Evolutionary conservation across 2,797 vertebrate species (phyloP).

Genomic region (Gallinago solitaria): DNA sequence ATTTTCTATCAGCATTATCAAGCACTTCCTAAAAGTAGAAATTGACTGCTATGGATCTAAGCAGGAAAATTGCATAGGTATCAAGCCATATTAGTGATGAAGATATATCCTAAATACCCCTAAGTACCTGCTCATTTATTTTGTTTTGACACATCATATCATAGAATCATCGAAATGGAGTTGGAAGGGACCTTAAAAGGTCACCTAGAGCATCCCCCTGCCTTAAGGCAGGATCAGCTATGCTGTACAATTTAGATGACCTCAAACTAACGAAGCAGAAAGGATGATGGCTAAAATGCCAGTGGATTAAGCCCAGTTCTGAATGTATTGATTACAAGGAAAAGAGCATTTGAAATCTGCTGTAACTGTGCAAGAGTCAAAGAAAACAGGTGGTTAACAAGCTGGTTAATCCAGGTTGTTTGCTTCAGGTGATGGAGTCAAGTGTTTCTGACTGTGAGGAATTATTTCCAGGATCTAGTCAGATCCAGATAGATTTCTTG

Average conservation of each 20-base stretch:
- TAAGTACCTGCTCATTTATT: not conserved
- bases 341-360: constrained; percentile 57
- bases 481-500: constrained; percentile 43
- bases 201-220: constrained; percentile 14
- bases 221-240: constrained; percentile 63
- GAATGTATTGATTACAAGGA: constrained; percentile 54
- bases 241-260: constrained; percentile 37
- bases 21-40: not conserved
- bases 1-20: constrained; percentile 11
- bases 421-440: constrained; percentile 61
- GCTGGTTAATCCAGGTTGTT: constrained; percentile 62
- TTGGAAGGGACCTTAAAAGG: constrained; percentile 50
- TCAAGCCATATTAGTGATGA: not conserved
- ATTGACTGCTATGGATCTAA: not conserved
- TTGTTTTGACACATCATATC: constrained; percentile 14
- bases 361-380: constrained; percentile 42
- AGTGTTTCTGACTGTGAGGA: constrained; percentile 60
- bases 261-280: constrained; percentile 53
- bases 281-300: constrained; percentile 53
- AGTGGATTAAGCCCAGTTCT: constrained; percentile 53
- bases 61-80: not conserved
- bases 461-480: constrained; percentile 56
- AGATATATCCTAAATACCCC: not conserved
- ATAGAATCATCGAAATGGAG: not conserved
- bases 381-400: constrained; percentile 65